A percentile compares a stretch with the other conserved stretches of the same genome.
phyloP scores from a whole-genome alignment of 2,888 invertebrate species.

The Limnephilus auricula region DNA sequence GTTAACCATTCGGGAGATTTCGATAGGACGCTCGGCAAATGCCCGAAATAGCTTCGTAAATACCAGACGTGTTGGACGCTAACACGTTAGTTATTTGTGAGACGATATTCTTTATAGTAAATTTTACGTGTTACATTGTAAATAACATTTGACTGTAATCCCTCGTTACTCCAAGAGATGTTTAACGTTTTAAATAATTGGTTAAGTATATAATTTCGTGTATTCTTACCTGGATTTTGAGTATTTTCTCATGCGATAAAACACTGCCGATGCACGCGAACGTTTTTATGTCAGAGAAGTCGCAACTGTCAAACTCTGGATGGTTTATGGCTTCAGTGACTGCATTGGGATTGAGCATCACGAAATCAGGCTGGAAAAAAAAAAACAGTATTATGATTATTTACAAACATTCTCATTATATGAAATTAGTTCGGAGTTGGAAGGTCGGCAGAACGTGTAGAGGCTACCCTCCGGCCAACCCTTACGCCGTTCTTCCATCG shows the following conservation, averaged over 20 bases:
- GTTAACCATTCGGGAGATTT: too few species aligned
- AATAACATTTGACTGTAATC: background rate
- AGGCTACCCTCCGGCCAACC: too few species aligned
- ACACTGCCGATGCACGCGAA: slow-evolving; percentile 34
- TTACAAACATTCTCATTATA: too few species aligned
- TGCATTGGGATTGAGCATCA: slow-evolving; percentile 15
- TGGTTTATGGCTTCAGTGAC: slow-evolving; percentile 8
- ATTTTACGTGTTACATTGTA: background rate
- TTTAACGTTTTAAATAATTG: background rate
- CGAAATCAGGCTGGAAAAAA: slow-evolving; percentile 28
- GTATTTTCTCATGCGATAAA: background rate
- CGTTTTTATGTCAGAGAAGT: slow-evolving; percentile 9
- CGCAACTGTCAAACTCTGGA: slow-evolving; percentile 3
- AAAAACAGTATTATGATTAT: too few species aligned
- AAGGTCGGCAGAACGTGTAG: too few species aligned
- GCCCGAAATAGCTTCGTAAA: too few species aligned
- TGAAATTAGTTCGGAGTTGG: too few species aligned
- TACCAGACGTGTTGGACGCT: too few species aligned
- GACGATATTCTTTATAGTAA: too few species aligned
- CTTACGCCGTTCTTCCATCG: too few species aligned
- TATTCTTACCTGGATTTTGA: slow-evolving; percentile 27
- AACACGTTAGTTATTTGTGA: too few species aligned
- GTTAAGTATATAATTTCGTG: background rate
- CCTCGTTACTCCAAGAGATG: background rate
- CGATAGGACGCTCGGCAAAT: too few species aligned